Conservation (phyloP, 2,797 vertebrate species). For the Myotis vivesi region DNA sequence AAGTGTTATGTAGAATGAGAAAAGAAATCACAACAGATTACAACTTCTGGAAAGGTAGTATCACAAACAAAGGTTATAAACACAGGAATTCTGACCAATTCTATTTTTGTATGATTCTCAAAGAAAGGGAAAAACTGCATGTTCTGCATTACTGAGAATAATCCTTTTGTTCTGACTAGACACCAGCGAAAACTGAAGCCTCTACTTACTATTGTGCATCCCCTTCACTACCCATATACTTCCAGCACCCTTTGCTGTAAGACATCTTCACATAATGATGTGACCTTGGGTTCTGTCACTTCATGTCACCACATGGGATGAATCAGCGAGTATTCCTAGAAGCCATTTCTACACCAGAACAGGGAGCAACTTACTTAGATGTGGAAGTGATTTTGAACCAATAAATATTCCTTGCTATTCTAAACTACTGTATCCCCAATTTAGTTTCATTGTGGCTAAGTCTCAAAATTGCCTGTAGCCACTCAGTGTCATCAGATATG, state of each 20-base stretch:
- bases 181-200: neutral
- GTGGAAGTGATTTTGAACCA: neutral
- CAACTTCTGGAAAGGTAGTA: constrained; percentile 12
- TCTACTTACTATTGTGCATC: neutral
- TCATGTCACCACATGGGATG: neutral
- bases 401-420: neutral
- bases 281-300: neutral
- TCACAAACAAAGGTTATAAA: neutral
- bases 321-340: neutral
- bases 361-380: neutral
- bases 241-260: neutral
- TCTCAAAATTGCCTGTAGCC: neutral
- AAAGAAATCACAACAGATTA: constrained; percentile 34
- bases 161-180: neutral
- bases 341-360: neutral
- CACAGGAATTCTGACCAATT: neutral
- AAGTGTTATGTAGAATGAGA: constrained; percentile 37
- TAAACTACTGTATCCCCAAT: neutral
- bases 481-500: neutral
- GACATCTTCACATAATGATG: neutral
- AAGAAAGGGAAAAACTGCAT: neutral
- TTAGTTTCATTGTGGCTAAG: neutral
- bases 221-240: neutral
- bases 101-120: constrained; percentile 7
- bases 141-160: constrained; percentile 14